Base-by-base conservation (phyloP, 1,140 invertebrate genomes). In the Trichomalopsis sarcophagae region DNA sequence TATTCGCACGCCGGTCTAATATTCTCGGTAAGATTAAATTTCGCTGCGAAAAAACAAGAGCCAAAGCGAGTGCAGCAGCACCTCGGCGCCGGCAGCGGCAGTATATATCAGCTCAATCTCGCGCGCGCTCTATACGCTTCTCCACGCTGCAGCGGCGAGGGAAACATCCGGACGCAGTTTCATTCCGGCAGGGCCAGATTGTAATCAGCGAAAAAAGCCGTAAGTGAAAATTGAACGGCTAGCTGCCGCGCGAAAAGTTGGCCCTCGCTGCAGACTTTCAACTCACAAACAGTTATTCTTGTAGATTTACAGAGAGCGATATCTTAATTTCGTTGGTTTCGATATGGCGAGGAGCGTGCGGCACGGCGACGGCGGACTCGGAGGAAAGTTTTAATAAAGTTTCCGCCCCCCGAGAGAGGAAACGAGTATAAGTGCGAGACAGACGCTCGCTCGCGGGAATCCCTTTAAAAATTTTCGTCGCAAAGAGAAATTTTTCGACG, bases 381-480 rank as follows among this genome's bases (percentile, higher is more conserved):
- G 6, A n/a, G 55, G 82, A 89, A 90, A 91, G 88, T 91, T 91
- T 91, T 90, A 91, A 91, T 90, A 90, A 90, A 90, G 89, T 91
- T 91, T 85, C 55, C 74, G 79, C 47, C 82, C 79, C 27, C 68
- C 27, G 2, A 4, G 23, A 27, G 14, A 71, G 82, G 87, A 86
- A 87, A 76, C 83, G 80, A 77, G 80, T 55, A 79, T 81, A 69
- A 23, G 68, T 71, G 47, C 30, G 84, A 84, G 85, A 78, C 66
- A 81, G 81, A 23, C 80, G 80, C 33, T 78, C 78, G 74, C 27
- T 78, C 68, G 66, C 80, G 82, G 87, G 88, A 88, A 84, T 87
- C 81, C 86, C 88, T 89, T 86, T 89, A 90, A 89, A 87, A 71
- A 27, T 88, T 88, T 87, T 85, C 85, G 77, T 78, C 86, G 82